These are phyloP conservation scores for Siphlonurus alternatus DNA, from an alignment of 2,888 invertebrate genomes.

Conservation along the genomic window DNA sequence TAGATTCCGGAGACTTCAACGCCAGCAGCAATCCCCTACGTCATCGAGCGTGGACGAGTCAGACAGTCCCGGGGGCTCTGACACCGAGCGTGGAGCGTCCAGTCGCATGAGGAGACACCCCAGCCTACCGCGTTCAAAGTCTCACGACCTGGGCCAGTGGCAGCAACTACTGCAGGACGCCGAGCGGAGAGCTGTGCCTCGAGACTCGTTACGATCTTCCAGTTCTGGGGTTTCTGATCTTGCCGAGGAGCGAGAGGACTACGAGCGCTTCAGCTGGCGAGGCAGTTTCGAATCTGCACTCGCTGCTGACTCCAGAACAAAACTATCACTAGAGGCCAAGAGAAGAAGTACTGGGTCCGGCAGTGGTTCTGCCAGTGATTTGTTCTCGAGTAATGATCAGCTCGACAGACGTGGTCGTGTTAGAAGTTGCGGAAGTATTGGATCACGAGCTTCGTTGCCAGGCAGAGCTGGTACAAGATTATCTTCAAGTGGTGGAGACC, in stretches of 20 bases:
- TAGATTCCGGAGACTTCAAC: slow-evolving; percentile 28
- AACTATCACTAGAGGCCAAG: slow-evolving; percentile 34
- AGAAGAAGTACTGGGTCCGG: slow-evolving; percentile 13
- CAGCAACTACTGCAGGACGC: slow-evolving; percentile 39
- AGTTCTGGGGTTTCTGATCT: slow-evolving; percentile 35
- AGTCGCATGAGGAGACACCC: slow-evolving; percentile 1
- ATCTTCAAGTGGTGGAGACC: slow-evolving; percentile 9
- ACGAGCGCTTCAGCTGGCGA: slow-evolving; percentile 81
- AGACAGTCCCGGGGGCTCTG: slow-evolving; percentile 26
- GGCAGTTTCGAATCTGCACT: slow-evolving; percentile 86
- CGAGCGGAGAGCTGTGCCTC: slow-evolving; percentile 20
- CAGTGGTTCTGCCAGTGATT: slow-evolving; percentile 59
- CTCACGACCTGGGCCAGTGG: slow-evolving; percentile 41
- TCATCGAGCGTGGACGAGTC: slow-evolving; percentile 32
- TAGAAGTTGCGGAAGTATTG: slow-evolving; percentile 68
- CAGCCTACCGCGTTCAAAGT: slow-evolving; percentile 53
- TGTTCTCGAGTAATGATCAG: slow-evolving; percentile 61
- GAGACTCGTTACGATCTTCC: slow-evolving; percentile 18
- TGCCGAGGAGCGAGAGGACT: slow-evolving; percentile 43
- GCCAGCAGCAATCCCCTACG: slow-evolving; percentile 36
- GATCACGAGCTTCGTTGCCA: slow-evolving; percentile 19
- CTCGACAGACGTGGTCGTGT: slow-evolving; percentile 38
- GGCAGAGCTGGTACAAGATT: slow-evolving; percentile 5
- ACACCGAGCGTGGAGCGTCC: slow-evolving; percentile 13
- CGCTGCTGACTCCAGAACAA: slow-evolving; percentile 71